phyloP scores from a whole-genome alignment of 2,797 vertebrate genomes.

The Takifugu ocellatus region DNA sequence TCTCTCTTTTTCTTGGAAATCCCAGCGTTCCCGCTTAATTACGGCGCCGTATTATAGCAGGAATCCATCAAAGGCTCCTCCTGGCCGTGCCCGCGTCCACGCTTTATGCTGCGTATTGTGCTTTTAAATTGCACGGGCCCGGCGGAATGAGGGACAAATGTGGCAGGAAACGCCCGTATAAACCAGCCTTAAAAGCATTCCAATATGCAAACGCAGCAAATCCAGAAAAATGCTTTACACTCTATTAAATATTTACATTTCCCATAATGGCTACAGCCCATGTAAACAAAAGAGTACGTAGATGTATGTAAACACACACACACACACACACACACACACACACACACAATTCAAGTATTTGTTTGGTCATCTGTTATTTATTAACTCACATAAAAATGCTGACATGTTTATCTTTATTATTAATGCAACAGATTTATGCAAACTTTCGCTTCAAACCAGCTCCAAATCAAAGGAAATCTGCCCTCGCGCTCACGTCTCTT shows the following conservation, averaged over 20 bases:
- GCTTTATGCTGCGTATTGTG: constrained; percentile 42
- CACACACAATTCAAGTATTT: background rate
- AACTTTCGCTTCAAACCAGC: too few species aligned
- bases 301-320: background rate
- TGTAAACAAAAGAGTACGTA: constrained; percentile 37
- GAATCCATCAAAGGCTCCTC: constrained; percentile 51
- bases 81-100: constrained; percentile 31
- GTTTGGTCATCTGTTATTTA: too few species aligned
- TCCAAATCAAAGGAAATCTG: too few species aligned
- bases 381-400: too few species aligned
- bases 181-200: constrained; percentile 63
- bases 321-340: background rate
- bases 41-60: constrained; percentile 31
- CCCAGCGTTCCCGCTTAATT: constrained; percentile 19
- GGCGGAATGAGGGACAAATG: constrained; percentile 55
- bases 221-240: constrained; percentile 44
- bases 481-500: too few species aligned
- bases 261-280: constrained; percentile 43
- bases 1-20: constrained; percentile 19
- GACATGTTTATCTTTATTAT: too few species aligned
- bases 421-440: too few species aligned
- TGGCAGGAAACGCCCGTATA: constrained; percentile 40
- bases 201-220: constrained; percentile 62
- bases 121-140: constrained; percentile 45
- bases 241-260: constrained; percentile 63